Evolutionary conservation across 2,888 invertebrate genomes (phyloP), one percentile per base, ranked within the genome.

Genomic region (Villa cingulata): DNA sequence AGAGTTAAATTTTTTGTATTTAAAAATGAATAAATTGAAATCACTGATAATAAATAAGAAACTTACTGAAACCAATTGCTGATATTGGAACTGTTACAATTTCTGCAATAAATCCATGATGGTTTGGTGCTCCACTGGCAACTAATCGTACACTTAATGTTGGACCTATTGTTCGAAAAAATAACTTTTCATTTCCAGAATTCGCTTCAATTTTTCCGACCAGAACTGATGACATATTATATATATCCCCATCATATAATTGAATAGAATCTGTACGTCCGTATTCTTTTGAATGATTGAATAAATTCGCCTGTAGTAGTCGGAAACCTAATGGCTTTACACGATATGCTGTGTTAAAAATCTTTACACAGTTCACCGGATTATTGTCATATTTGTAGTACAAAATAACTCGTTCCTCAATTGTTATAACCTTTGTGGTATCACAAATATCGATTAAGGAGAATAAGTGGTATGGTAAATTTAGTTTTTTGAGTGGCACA

Each of bases 351-450:
- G 91, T 87, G 48, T 85, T 83, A 64, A 98, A 94, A 56, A 96
- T 91, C 69, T 98, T 99, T 1, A 97, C 88, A 63, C 97, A 98
- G 63, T 96, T 97, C 0, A 95, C 88, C 0, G 95, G 90, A 64
- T 85, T 82, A 57, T 94, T 94, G 61, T 94, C 92, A 61, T 98
- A 98, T 65, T 96, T 97, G 69, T 94, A 96, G 64, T 95, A 98
- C 18, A 98, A 64, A 1, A 97, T 68, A 6, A 96, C 79, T 41
- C 96, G 75, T 62, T 96, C 92, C 64, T 91, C 87, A 2, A 98
- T 79, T 2, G 77, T 75, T 16, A 98, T 80, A 62, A 88, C 86
- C 71, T 98, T 98, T 46, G 85, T 83, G 2, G 94, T 86, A 62
- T 95, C 92, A 66, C 98, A 99, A 56, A 97, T 92, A 57, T 97